Base-by-base conservation (phyloP, 2,113 vertebrate genomes). In the Ceyx cyanopectus region DNA sequence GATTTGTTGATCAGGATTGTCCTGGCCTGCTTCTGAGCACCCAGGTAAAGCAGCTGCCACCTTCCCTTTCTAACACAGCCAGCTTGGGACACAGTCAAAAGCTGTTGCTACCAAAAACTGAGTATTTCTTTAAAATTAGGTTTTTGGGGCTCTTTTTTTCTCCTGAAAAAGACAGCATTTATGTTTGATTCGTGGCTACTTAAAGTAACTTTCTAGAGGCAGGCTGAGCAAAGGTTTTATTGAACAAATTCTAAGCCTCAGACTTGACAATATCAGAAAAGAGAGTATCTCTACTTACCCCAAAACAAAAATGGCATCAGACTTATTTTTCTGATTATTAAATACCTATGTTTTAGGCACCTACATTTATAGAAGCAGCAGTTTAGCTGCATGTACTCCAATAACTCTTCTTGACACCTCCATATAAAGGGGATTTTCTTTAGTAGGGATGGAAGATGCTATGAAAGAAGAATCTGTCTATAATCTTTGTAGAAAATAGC, bases 11-110 rank as follows among this genome's bases (percentile, higher is more conserved):
- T 14, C 0, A 0, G 76, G 79, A 69, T 18, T 82, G 41, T 73
- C 68, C 67, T 79, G 76, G 67, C 41, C 67, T 74, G 60, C 58
- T 90, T 46, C 77, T 73, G 50, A 92, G 54, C 50, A 85, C 65
- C 67, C 93, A 95, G 84, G 94, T 94, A 89, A 82, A 7, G 63
- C 75, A 91, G 78, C 91, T 82, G 70, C 81, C 58, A 72, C 70
- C 58, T 94, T 84, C 34, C 66, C 70, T 92, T 89, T 91, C 70
- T 68, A 34, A 68, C 0, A 5, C 22, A 60, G 30, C 43, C 60
- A 67, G 37, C 50, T 45, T 68, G 45, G 14, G 41, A 37, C 5
- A 1, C 20, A 85, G 32, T 62, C 48, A 46, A 85, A 85, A 77
- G 41, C 24, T 41, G 16, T 27, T 92, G 37, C 29, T 74, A 67